Conservation (phyloP, 2,888 invertebrate genomes). For the Gymnocheta viridis region DNA sequence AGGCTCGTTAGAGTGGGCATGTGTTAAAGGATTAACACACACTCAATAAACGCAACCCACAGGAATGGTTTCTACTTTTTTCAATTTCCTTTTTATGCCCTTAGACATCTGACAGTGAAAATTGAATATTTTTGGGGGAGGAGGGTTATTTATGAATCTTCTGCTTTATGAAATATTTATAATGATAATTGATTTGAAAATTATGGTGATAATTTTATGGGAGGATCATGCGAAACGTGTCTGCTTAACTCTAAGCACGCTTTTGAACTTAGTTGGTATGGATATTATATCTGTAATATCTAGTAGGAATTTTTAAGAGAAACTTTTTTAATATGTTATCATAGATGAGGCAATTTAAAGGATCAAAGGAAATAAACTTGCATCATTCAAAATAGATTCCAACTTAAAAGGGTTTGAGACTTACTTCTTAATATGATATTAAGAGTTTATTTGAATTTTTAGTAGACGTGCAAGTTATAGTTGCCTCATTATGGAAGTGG, state of each 20-base stretch:
- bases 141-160: background rate
- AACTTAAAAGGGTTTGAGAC: too few relatives aligned
- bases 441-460: too few relatives aligned
- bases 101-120: background rate
- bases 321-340: too few relatives aligned
- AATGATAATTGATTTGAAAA: slow-evolving; percentile 47
- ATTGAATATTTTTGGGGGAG: background rate
- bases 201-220: slow-evolving; percentile 34
- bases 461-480: too few relatives aligned
- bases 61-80: background rate
- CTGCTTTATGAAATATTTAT: slow-evolving; percentile 2
- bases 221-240: slow-evolving; percentile 15
- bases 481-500: too few relatives aligned
- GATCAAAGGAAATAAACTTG: too few relatives aligned
- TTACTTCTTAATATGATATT: too few relatives aligned
- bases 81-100: background rate
- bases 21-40: slow-evolving; percentile 66
- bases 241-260: background rate
- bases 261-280: background rate
- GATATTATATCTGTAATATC: too few relatives aligned
- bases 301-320: too few relatives aligned
- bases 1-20: slow-evolving; percentile 62
- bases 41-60: slow-evolving; percentile 19
- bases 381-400: too few relatives aligned
- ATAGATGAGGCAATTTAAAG: too few relatives aligned